These are phyloP conservation scores for Macroglossus sobrinus DNA, from an alignment of 2,113 vertebrate species.

Conservation along the genomic window DNA sequence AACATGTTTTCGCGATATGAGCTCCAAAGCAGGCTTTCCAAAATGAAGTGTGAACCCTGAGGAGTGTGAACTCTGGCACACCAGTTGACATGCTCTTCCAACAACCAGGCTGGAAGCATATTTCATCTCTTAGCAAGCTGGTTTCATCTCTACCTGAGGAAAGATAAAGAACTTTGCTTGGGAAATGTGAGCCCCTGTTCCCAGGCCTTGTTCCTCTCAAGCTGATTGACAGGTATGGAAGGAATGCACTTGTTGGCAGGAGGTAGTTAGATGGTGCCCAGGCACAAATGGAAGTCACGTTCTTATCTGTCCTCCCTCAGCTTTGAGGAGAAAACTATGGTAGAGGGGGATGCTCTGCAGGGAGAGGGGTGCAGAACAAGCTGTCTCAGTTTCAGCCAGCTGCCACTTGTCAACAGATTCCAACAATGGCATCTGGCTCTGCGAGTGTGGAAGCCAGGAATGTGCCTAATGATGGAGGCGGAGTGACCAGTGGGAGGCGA, in stretches of 20 bases:
- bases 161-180: slow-evolving; percentile 71
- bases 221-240: slow-evolving; percentile 82
- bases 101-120: neutral
- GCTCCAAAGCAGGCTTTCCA: neutral
- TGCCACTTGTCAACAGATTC: slow-evolving; percentile 32
- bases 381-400: slow-evolving; percentile 24
- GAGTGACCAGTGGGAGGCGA: neutral
- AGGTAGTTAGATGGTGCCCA: slow-evolving; percentile 76
- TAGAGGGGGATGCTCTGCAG: slow-evolving; percentile 1
- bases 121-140: slow-evolving; percentile 57
- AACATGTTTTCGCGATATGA: neutral
- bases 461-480: neutral
- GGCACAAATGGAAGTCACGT: slow-evolving; percentile 72
- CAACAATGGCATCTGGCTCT: neutral
- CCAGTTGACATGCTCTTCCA: neutral
- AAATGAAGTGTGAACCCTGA: neutral
- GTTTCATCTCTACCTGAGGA: slow-evolving; percentile 53
- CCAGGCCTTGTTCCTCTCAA: slow-evolving; percentile 71
- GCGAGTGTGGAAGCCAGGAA: neutral
- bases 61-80: neutral
- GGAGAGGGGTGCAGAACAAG: neutral
- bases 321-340: neutral
- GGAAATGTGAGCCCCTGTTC: slow-evolving; percentile 73
- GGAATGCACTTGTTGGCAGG: slow-evolving; percentile 82
- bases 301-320: slow-evolving; percentile 18